Evolutionary conservation across 2,797 vertebrate species (phyloP).

Genomic region (Rhadinocentrus ornatus): DNA sequence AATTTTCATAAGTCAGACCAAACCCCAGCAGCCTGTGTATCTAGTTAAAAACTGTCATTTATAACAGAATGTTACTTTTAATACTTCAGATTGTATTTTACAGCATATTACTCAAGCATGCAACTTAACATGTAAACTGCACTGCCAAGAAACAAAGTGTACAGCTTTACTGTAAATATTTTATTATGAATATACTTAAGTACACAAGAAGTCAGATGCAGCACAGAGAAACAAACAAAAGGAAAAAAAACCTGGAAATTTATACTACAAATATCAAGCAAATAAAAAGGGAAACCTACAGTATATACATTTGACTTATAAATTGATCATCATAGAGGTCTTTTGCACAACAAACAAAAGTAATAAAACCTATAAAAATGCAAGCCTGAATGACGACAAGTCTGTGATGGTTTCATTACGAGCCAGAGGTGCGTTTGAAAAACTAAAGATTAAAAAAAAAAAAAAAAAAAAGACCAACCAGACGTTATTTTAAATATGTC

Average conservation of each 20-base stretch:
- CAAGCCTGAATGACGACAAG: slow-evolving; percentile 26
- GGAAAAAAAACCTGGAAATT: slow-evolving; percentile 38
- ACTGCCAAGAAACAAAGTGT: slow-evolving; percentile 12
- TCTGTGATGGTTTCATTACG: slow-evolving; percentile 32
- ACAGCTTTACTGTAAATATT: slow-evolving; percentile 72
- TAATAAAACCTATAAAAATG: slow-evolving; percentile 37
- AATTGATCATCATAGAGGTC: slow-evolving; percentile 62
- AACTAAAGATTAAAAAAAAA: slow-evolving; percentile 51
- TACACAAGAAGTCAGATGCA: slow-evolving; percentile 64
- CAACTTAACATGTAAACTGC: background rate
- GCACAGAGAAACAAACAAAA: slow-evolving; percentile 46
- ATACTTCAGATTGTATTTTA: background rate
- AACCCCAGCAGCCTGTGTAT: background rate
- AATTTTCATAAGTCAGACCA: slow-evolving; percentile 19
- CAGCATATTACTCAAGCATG: background rate
- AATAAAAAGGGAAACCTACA: slow-evolving; percentile 60
- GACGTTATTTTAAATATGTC: slow-evolving; percentile 59
- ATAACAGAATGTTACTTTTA: background rate
- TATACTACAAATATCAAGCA: slow-evolving; percentile 51
- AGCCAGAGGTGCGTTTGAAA: slow-evolving; percentile 33
- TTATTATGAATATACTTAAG: slow-evolving; percentile 78
- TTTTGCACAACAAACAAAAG: slow-evolving; percentile 36
- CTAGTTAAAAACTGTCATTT: background rate
- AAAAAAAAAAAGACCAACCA: slow-evolving; percentile 16
- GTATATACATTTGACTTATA: slow-evolving; percentile 75